Evolutionary conservation across 2,888 invertebrate species (phyloP), one percentile per base, ranked within the genome.

Genomic region (Cyclophora punctaria): DNA sequence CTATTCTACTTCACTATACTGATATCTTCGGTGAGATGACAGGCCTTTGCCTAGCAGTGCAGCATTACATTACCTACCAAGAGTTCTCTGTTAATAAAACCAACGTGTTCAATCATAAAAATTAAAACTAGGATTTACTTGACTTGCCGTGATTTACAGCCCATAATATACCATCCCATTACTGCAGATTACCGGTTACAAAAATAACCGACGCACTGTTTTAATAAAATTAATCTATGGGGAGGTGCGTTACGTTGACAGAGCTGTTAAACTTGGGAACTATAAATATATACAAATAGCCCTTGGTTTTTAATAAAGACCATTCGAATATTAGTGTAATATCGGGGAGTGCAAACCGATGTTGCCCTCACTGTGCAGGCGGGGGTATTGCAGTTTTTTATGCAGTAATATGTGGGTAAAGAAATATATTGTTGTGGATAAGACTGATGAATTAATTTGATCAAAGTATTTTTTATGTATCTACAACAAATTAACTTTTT

Each of bases 251-350:
- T 67, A 59, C 73, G 79, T 77, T 81, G 84, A 83, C 81, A 83
- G 73, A 68, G 71, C 62, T 72, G 70, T 69, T 73, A 73, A 71
- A 70, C 66, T 64, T 66, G 71, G 69, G 66, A 65, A 69, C 79
- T 79, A 79, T 84, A 85, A 83, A 85, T 84, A 83, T 78, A 78
- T 83, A 86, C 84, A 85, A 87, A 87, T 83, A 78, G 84, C 80
- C 78, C 75, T 80, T 76, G 80, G 83, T 82, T 87, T 86, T 86
- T 86, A 87, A 86, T 86, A 87, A 83, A 74, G 76, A 71, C 76
- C 78, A 74, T 78, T 73, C 78, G 84, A 80, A 85, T 87, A 87
- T 87, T 86, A 85, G 83, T 64, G 78, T 78, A 84, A 87, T 87
- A 87, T 82, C 76, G 75, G 71, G 75, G 79, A 88, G 87, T 87